Evolutionary conservation across 1,140 invertebrate species (phyloP), one percentile per base, ranked within the genome.

Genomic region (Neomicropteryx cornuta): DNA sequence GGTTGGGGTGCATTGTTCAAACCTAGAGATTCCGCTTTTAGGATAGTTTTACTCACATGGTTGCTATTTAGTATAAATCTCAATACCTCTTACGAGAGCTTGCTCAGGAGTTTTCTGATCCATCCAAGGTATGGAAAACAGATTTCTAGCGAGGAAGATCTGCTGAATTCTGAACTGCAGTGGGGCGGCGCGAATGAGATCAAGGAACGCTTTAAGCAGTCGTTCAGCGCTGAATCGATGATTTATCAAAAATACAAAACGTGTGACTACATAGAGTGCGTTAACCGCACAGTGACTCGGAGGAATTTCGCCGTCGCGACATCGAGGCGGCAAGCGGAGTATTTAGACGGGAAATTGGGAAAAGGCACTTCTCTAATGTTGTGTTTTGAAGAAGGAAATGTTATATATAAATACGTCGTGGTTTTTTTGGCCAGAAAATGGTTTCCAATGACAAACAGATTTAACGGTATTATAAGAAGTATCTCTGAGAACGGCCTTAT

Each of bases 51-150:
- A 41, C 58, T 67, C 33, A 46, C 46, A 36, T 68, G 66, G 66
- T 50, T 68, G 17, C 55, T 58, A 49, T 68, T 66, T 46, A 62
- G 60, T 42, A 53, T 67, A 42, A 68, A 64, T 51, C 59, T 67
- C 52, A 55, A 57, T 28, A 66, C 66, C 42, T 60, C 60, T 10
- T 68, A 67, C 48, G 62, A 63, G 50, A 66, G 63, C 33, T 63
- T 67, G 48, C 51, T 68, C 31, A 55, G 66, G 46, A 66, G 56
- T 50, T 68, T 65, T 38, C 45, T 68, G 51, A 66, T 68, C 53
- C 61, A 68, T 41, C 63, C 65, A 31, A 55, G 63, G 47, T 67
- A 56, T 35, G 56, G 59, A 38, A 66, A 59, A 46, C 66, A 68
- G 53, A 65, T 68, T 53, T 55, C 53, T 36, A 57, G 43, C 39